phyloP scores from a whole-genome alignment of 2,113 vertebrate genomes.

The Zingel zingel region DNA sequence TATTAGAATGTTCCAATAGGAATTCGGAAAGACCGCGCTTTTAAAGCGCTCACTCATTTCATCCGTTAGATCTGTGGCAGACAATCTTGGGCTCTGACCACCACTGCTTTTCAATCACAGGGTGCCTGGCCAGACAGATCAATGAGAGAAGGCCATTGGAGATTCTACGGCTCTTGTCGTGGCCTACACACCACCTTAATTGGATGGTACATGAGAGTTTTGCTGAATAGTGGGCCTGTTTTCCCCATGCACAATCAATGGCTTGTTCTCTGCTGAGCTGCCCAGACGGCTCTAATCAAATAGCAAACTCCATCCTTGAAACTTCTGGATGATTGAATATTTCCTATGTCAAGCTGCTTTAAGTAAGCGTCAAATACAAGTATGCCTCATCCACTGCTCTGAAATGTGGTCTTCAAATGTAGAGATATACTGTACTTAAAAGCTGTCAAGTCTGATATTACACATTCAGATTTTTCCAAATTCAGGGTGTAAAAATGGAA shows the following conservation, averaged over 20 bases:
- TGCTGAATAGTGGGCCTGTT: conserved; percentile 60
- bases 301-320: conserved; percentile 39
- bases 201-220: conserved; percentile 65
- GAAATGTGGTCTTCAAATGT: conserved; percentile 10
- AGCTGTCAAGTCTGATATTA: background rate
- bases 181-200: conserved; percentile 55
- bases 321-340: conserved; percentile 43
- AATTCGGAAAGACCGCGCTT: background rate
- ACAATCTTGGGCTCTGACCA: conserved; percentile 36
- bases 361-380: conserved; percentile 41
- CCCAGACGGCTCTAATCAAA: conserved; percentile 47
- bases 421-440: background rate
- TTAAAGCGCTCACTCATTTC: background rate
- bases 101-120: conserved; percentile 51
- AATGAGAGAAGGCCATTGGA: conserved; percentile 60
- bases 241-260: conserved; percentile 66
- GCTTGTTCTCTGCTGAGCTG: conserved; percentile 38
- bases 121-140: conserved; percentile 55
- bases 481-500: background rate
- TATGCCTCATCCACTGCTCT: background rate
- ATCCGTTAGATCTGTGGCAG: background rate
- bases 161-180: conserved; percentile 53
- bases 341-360: conserved; percentile 43
- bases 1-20: conserved; percentile 23
- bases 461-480: background rate